Conservation (phyloP, 2,888 invertebrate genomes). For the Lochmaea capreae region DNA sequence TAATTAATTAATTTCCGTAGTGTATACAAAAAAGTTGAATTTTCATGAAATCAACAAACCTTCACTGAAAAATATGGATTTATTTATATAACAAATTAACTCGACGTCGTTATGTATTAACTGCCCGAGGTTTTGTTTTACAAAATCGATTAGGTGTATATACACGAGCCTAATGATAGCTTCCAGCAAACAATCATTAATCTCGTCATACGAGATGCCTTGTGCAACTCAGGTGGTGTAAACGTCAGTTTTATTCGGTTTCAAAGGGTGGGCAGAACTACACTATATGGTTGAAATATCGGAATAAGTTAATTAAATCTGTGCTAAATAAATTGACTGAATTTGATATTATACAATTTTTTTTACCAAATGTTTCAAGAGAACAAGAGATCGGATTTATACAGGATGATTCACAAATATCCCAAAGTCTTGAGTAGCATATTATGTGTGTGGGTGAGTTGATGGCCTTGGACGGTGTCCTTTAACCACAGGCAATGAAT, state of each 20-base stretch:
- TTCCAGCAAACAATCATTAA: slow-evolving; percentile 17
- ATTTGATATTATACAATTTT: background rate
- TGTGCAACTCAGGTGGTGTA: slow-evolving; percentile 9
- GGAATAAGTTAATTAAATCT: background rate
- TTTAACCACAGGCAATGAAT: too few relatives aligned
- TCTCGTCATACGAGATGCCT: slow-evolving; percentile 1
- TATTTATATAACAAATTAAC: too few relatives aligned
- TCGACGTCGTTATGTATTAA: background rate
- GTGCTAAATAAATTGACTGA: background rate
- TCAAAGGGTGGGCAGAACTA: background rate
- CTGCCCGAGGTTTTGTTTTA: background rate
- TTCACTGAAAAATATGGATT: too few relatives aligned
- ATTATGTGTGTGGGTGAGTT: too few relatives aligned
- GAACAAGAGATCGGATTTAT: too few relatives aligned
- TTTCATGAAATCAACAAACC: too few relatives aligned
- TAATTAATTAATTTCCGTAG: too few relatives aligned
- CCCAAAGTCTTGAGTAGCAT: too few relatives aligned
- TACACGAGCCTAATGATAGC: slow-evolving; percentile 7
- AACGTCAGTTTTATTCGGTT: background rate
- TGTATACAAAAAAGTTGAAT: too few relatives aligned
- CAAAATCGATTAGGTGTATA: background rate
- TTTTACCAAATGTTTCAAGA: background rate
- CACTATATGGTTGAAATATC: background rate
- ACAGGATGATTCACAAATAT: too few relatives aligned
- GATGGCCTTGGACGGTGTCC: too few relatives aligned